phyloP scores from a whole-genome alignment of 2,113 vertebrate genomes.

The Alectura lathami region DNA sequence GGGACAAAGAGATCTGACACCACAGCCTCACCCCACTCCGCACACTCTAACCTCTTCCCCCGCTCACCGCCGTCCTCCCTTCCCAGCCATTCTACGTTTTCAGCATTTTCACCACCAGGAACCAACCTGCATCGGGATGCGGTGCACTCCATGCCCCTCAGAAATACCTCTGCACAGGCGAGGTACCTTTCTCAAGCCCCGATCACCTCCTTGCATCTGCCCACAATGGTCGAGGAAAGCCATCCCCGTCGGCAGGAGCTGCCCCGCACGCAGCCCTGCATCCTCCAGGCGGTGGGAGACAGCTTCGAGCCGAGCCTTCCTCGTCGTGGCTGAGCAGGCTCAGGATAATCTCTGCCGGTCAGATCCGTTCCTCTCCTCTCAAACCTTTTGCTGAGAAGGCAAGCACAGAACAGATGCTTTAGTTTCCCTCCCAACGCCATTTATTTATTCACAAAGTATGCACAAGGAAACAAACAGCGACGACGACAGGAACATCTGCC shows the following conservation, averaged over 20 bases:
- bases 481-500: neutral
- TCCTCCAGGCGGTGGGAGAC: neutral
- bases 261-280: neutral
- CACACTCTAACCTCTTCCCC: accelerated
- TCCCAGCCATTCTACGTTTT: no score
- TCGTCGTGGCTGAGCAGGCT: neutral
- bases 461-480: neutral
- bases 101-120: neutral
- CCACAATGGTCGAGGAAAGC: neutral
- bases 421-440: neutral
- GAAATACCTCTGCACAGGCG: neutral
- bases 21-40: neutral
- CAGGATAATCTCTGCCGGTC: accelerated
- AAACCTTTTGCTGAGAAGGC: neutral
- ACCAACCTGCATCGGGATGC: accelerated
- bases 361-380: neutral
- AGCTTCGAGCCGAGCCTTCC: neutral
- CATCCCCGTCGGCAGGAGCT: accelerated
- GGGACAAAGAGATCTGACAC: neutral
- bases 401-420: neutral
- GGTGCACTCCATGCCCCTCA: neutral
- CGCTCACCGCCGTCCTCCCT: no score
- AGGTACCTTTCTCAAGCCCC: neutral
- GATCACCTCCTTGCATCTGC: neutral
- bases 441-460: neutral